Evolutionary conservation across 2,888 invertebrate genomes (phyloP).

Genomic region (Thecocarcelia acutangulata): DNA sequence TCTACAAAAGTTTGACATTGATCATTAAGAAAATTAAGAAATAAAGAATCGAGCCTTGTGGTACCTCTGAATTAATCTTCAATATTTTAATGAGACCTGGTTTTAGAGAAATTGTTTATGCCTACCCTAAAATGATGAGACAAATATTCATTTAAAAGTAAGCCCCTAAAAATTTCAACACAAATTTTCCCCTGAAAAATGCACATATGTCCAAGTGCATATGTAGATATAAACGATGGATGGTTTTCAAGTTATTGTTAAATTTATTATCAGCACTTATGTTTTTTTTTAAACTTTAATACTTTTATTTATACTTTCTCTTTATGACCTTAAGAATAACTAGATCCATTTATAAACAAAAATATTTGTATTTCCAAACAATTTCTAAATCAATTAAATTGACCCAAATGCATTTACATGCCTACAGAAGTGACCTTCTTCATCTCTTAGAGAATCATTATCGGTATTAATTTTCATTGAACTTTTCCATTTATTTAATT

Average conservation of each 20-base stretch:
- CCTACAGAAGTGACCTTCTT: conserved; percentile 32
- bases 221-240: no score
- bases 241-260: background rate
- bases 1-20: no score
- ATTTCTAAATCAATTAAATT: conserved; percentile 21
- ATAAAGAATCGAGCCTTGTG: no score
- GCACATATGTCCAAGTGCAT: no score
- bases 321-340: conserved; percentile 14
- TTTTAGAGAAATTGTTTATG: no score
- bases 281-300: background rate
- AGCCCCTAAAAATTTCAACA: no score
- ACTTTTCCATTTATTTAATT: conserved; percentile 43
- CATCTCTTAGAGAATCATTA: conserved; percentile 9
- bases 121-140: no score
- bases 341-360: conserved; percentile 5
- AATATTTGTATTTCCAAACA: conserved; percentile 17
- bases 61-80: no score
- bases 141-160: no score
- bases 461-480: conserved; percentile 33
- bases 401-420: conserved; percentile 35
- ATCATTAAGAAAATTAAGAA: no score
- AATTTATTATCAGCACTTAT: background rate
- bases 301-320: background rate
- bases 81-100: no score
- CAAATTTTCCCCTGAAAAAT: no score